Percentiles rank a stretch among this genome's conserved stretches.
Conservation (phyloP, 2,797 vertebrate species). For the Harpagifer antarcticus region DNA sequence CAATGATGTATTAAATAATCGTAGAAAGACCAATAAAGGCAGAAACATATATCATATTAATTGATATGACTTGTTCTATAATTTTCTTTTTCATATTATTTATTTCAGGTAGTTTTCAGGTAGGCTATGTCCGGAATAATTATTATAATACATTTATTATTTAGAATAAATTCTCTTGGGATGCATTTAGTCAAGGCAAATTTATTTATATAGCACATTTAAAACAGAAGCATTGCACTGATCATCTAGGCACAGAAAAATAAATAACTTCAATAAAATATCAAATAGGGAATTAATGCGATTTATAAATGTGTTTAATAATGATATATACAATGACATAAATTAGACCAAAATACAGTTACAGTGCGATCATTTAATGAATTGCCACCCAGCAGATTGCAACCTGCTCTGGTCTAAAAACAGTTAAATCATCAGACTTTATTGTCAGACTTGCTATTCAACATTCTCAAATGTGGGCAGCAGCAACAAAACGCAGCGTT, state of each 20-base stretch:
- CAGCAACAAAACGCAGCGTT: constrained; percentile 68
- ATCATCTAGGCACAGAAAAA: background rate
- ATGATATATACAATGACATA: background rate
- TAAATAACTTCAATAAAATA: background rate
- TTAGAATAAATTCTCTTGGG: background rate
- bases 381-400: background rate
- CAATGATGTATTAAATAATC: background rate
- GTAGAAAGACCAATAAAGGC: background rate
- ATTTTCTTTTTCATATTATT: background rate
- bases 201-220: background rate
- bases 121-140: background rate
- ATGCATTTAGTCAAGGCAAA: background rate
- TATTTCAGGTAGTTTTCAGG: background rate
- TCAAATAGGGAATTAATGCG: background rate
- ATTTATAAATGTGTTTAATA: background rate
- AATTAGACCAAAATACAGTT: background rate
- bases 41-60: background rate
- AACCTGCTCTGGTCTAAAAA: background rate
- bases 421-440: background rate
- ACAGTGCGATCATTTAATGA: background rate
- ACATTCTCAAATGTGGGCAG: constrained; percentile 37
- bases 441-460: constrained; percentile 23
- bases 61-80: background rate
- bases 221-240: background rate
- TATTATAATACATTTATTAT: no score